Base-by-base conservation (phyloP, 2,888 invertebrate genomes). In the Dasysyrphus tricinctus region DNA sequence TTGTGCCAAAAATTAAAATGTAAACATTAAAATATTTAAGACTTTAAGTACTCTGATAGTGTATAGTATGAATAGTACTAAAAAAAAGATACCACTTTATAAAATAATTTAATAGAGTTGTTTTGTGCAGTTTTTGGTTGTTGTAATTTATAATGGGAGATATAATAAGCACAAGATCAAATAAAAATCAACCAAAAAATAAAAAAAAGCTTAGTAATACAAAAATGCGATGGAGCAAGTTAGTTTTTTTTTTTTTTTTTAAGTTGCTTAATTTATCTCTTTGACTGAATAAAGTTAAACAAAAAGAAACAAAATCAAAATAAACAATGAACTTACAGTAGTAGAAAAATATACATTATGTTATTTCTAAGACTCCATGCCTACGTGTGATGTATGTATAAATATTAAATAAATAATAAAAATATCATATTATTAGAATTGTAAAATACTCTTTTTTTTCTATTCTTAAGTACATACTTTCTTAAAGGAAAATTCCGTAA, bases 1-100 rank as follows among this genome's bases (percentile, higher is more conserved):
- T 90, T 47, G 91, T 92, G 86, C 92, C 92, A 89, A 90, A 90
- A 88, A 32, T 86, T 75, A 79, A 54, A 44, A 11, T 72, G 6
- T 67, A 86, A 65, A 44, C 14, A 32, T 54, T 54, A n/a, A 29
- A 54, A 54, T 47, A 39, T 54, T 67, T 54, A 54, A 54, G 59
- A 67, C 24, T 42, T 70, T 75, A 82, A 82, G 82, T 65, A 54
- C 69, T 59, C 14, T 61, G 56, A 57, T 57, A 72, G 57, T 72
- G 24, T 72, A 69, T 73, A 54, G 47, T 73, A 59, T 73, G 61
- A 16, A 74, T 57, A 77, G 57, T 49, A 73, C 56, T 37, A 74
- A 67, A 73, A 47, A 24, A 59, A 61, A 19, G 44, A 44, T 39
- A 47, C 34, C 24, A 44, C 11, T 34, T 69, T 54, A 63, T 67